Evolutionary conservation across 2,888 invertebrate species (phyloP).

Genomic region (Pemphredon lugubris): DNA sequence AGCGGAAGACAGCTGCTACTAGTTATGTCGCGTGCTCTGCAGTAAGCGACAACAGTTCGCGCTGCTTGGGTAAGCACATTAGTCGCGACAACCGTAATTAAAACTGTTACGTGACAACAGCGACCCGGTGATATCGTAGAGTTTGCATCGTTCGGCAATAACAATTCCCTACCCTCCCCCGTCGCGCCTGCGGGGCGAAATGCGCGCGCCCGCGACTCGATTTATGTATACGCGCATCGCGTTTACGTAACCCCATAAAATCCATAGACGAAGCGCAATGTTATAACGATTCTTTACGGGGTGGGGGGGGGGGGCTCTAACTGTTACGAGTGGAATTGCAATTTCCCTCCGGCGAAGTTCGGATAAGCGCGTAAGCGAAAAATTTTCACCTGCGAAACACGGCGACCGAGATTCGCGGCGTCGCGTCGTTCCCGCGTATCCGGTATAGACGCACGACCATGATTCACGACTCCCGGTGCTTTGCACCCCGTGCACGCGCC

Average conservation of each 20-base stretch:
- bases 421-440: not conserved
- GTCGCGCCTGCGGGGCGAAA: not conserved
- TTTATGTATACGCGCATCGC: slow-evolving; percentile 27
- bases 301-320: not conserved
- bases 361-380: no score
- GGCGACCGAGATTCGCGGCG: not conserved
- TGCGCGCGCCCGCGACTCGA: slow-evolving; percentile 29
- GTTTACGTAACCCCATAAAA: no score
- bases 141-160: slow-evolving; percentile 39
- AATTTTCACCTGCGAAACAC: no score
- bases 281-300: slow-evolving; percentile 8
- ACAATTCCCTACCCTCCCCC: slow-evolving; percentile 14
- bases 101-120: slow-evolving; percentile 66
- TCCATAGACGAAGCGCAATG: no score
- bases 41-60: slow-evolving; percentile 59
- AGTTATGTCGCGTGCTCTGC: slow-evolving; percentile 60
- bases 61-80: slow-evolving; percentile 63
- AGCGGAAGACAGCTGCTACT: slow-evolving; percentile 61
- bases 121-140: slow-evolving; percentile 18
- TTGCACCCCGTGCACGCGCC: slow-evolving; percentile 47
- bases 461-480: slow-evolving; percentile 59
- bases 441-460: slow-evolving; percentile 23
- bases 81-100: slow-evolving; percentile 64
- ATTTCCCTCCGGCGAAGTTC: no score
- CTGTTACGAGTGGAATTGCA: not conserved